Percentiles rank a stretch among this genome's conserved stretches.
Conservation (phyloP, 30 jellyfish, hydroid and myxozoan genomes). For the Clytia hemisphaerica region DNA sequence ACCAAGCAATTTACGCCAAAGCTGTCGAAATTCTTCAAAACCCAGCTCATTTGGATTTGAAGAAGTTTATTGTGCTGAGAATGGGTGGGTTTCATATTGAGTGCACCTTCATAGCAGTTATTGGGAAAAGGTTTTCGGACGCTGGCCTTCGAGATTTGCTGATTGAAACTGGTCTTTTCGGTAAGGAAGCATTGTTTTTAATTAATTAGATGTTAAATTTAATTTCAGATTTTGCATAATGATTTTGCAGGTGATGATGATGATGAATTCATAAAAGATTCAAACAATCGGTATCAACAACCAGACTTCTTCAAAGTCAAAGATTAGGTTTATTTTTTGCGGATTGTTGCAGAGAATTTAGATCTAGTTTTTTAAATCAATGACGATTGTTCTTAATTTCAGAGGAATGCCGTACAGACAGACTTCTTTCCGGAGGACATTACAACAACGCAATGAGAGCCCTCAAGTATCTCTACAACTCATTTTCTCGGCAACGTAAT, state of each 20-base stretch:
- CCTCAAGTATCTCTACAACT: conserved; percentile 37
- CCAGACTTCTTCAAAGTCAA: no score
- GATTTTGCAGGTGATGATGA: no score
- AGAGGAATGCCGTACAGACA: conserved; percentile 36
- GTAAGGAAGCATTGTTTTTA: no score
- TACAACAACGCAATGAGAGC: conserved; percentile 35
- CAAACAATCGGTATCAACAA: no score
- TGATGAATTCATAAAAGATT: no score
- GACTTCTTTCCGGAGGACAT: conserved; percentile 28
- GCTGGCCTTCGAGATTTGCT: conserved; percentile 30
- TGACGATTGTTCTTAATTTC: no score
- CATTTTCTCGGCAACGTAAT: conserved; percentile 33
- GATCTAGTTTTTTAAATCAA: no score
- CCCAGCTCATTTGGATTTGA: conserved; percentile 15
- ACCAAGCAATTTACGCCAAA: conserved; percentile 32
- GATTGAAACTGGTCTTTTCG: conserved; percentile 8
- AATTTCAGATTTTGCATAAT: no score
- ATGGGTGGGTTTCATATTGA: conserved; percentile 37
- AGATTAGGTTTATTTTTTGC: no score
- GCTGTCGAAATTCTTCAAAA: conserved; percentile 30
- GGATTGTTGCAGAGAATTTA: no score
- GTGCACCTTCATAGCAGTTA: conserved; percentile 31
- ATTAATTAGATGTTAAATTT: no score
- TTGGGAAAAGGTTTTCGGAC: conserved; percentile 28
- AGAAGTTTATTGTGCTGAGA: conserved; percentile 19